A percentile compares a stretch with the other conserved stretches of the same genome.
These are phyloP conservation scores for Dysmachus trigonus DNA, from an alignment of 2,888 invertebrate species.

Conservation along the genomic window DNA sequence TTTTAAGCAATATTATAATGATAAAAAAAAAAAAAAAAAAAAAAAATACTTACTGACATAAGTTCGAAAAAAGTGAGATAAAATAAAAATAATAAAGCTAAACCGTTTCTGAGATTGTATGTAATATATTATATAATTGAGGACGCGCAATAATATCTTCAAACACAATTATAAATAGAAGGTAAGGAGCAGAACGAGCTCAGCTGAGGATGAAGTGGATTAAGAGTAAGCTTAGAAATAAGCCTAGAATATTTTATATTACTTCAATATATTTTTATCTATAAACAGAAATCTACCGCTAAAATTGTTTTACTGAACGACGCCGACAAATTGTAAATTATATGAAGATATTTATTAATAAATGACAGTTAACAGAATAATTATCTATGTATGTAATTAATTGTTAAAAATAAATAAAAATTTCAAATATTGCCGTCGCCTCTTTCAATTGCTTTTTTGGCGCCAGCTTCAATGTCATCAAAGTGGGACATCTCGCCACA, in stretches of 20 bases:
- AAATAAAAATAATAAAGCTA: background rate
- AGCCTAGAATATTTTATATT: constrained; percentile 16
- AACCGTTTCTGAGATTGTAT: background rate
- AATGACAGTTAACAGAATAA: constrained; percentile 29
- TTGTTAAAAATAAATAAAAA: background rate
- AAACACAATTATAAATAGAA: background rate
- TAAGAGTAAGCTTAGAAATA: constrained; percentile 1
- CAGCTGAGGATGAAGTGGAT: background rate
- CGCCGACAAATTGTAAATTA: constrained; percentile 22
- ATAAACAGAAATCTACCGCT: constrained; percentile 1
- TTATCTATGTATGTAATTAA: background rate
- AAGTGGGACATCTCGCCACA: background rate
- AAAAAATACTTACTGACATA: background rate
- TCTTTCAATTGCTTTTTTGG: background rate
- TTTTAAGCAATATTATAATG: constrained; percentile 31
- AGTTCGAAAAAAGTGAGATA: background rate
- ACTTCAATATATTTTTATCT: constrained; percentile 11
- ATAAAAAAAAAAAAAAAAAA: background rate
- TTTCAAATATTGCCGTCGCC: background rate
- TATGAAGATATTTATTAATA: constrained; percentile 25
- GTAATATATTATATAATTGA: background rate
- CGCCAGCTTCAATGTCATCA: background rate
- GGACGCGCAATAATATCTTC: constrained; percentile 14
- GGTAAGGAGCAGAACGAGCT: background rate
- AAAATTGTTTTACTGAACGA: constrained; percentile 1